Conservation (phyloP, 2,113 vertebrate species). For the Podocnemis expansa region DNA sequence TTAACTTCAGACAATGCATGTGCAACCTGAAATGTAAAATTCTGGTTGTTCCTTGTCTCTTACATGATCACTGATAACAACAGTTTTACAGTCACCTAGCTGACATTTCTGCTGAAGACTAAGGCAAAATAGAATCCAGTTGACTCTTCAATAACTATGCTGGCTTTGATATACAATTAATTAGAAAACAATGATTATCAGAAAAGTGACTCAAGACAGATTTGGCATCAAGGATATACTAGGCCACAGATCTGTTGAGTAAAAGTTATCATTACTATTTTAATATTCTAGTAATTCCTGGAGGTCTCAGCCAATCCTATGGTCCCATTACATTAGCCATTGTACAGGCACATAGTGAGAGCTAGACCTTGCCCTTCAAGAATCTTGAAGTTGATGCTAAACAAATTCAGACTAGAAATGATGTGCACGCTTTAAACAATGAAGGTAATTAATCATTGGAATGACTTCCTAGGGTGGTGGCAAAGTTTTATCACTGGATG, state of each 20-base stretch:
- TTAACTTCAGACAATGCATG: constrained; percentile 44
- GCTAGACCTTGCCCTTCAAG: neutral
- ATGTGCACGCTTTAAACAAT: neutral
- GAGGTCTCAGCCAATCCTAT: neutral
- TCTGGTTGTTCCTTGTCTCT: constrained; percentile 39
- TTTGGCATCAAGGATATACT: constrained; percentile 25
- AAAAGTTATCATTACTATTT: neutral
- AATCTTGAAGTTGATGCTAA: neutral
- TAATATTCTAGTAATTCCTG: neutral
- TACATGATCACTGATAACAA: constrained; percentile 49
- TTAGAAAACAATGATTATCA: constrained; percentile 52
- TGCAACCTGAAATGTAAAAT: constrained; percentile 48
- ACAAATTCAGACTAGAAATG: neutral
- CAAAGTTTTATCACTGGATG: neutral
- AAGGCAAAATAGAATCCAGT: constrained; percentile 48
- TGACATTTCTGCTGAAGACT: constrained; percentile 57
- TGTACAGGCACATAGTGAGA: neutral
- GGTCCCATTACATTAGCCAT: neutral
- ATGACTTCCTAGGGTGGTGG: neutral
- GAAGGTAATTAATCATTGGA: neutral
- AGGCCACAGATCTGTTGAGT: neutral
- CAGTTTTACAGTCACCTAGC: constrained; percentile 39
- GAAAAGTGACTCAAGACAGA: constrained; percentile 6
- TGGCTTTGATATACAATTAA: constrained; percentile 36
- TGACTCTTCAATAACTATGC: constrained; percentile 55